Base-by-base conservation (phyloP, 2,888 invertebrate species). In the Perizoma flavofasciatum region DNA sequence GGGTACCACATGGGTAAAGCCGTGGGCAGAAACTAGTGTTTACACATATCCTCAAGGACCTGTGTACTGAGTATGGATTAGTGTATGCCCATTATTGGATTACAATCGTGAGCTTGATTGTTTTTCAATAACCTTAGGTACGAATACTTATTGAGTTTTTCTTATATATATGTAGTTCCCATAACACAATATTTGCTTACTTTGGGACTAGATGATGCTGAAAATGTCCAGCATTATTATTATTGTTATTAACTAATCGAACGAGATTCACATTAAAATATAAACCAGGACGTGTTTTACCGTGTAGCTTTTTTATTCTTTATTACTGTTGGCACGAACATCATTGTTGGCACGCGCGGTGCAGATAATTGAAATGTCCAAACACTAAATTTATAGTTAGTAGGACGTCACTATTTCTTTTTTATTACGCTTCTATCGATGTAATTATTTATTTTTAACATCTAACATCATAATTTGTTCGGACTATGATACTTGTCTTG, bases 321-420 rank as follows among this genome's bases (percentile, higher is more conserved):
- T 89, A 90, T 88, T 85, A 77, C 78, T 76, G 79, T 81, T 86
- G 82, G 86, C 90, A 92, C 90, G 92, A 89, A 89, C 88, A 82
- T 79, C 81, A 85, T 81, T 83, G 83, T 77, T 80, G 81, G 83
- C 88, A 90, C 89, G 90, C 88, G 85, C 87, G 87, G 85, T 81
- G 79, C 82, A 80, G 84, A 85, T 90, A 91, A 91, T 91, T 90
- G 90, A 91, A 90, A 90, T 87, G 92, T 90, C 91, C 86, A 89
- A 88, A 86, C 86, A 83, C 78, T 81, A 80, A 85, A 90, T 91
- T 89, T 89, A 90, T 91, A 86, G 87, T 83, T 79, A 73, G 78
- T 69, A 75, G 77, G 79, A 76, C 82, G 81, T 82, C 81, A 81
- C 77, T 85, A 80, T 82, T 79, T 82, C 71, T 81, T 82, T 82